A percentile compares a stretch with the other conserved stretches of the same genome.
phyloP scores from a whole-genome alignment of 2,797 vertebrate species.

The Xenentodon cancila region DNA sequence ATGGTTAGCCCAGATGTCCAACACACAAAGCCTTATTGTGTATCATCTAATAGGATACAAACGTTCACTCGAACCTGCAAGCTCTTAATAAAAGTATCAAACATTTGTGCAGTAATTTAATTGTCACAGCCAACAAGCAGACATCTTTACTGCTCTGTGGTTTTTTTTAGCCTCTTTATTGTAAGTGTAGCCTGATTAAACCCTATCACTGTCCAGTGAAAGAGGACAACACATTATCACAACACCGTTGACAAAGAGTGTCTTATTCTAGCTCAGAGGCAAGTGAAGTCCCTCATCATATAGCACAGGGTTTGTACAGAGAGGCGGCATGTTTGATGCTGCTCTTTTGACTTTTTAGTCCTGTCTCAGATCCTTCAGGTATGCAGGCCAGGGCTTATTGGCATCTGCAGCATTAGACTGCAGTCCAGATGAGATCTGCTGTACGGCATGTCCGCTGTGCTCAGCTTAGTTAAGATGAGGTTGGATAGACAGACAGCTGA shows the following conservation, averaged over 20 bases:
- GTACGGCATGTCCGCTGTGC: constrained; percentile 43
- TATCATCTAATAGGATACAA: too few relatives aligned
- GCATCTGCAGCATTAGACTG: constrained; percentile 61
- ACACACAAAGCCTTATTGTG: too few relatives aligned
- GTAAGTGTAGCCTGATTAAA: not conserved
- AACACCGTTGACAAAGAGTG: not conserved
- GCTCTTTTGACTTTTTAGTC: constrained; percentile 44
- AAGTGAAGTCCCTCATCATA: constrained; percentile 8
- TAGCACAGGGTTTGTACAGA: constrained; percentile 24
- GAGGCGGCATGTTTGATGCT: constrained; percentile 44
- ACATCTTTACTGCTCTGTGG: too few relatives aligned
- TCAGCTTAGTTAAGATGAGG: constrained; percentile 21
- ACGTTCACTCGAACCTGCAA: too few relatives aligned
- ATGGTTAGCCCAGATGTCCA: too few relatives aligned
- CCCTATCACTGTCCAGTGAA: constrained; percentile 1
- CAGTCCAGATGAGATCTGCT: constrained; percentile 65
- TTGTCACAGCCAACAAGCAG: too few relatives aligned
- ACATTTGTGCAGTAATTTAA: too few relatives aligned
- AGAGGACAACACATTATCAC: constrained; percentile 4
- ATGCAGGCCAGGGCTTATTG: constrained; percentile 68
- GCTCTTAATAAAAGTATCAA: too few relatives aligned
- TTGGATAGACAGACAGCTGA: constrained; percentile 4
- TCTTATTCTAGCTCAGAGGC: constrained; percentile 23
- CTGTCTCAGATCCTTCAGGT: constrained; percentile 61
- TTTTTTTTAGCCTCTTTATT: too few relatives aligned